phyloP scores from a whole-genome alignment of 2,797 vertebrate genomes.

The Cetoscarus ocellatus region DNA sequence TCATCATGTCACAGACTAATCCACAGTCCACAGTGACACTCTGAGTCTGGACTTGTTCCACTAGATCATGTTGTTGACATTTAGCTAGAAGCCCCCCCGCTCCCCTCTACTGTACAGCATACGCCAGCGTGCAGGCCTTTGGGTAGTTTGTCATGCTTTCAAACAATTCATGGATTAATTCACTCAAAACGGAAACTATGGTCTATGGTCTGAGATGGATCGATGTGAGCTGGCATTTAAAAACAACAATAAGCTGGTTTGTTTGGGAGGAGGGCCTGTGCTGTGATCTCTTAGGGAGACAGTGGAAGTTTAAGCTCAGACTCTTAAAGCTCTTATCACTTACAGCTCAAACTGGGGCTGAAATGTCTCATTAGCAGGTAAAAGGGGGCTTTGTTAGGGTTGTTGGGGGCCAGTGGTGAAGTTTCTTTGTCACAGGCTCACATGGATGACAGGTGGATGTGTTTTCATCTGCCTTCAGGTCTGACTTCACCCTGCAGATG shows the following conservation, averaged over 20 bases:
- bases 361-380: background rate
- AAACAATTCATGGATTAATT: slow-evolving; percentile 68
- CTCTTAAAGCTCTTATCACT: background rate
- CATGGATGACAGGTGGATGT: slow-evolving; percentile 55
- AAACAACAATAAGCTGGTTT: slow-evolving; percentile 54
- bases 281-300: slow-evolving; percentile 26
- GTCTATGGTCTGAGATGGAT: slow-evolving; percentile 59
- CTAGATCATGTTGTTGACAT: slow-evolving; percentile 66
- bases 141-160: slow-evolving; percentile 68
- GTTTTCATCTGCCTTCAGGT: slow-evolving; percentile 57
- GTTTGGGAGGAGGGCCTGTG: slow-evolving; percentile 43
- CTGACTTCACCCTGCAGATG: slow-evolving; percentile 66
- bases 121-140: slow-evolving; percentile 18
- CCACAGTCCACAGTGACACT: slow-evolving; percentile 37
- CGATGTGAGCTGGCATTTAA: slow-evolving; percentile 77
- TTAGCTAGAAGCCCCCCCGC: slow-evolving; percentile 54
- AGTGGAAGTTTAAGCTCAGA: slow-evolving; percentile 22
- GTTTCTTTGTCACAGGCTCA: slow-evolving; percentile 5
- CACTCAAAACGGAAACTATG: slow-evolving; percentile 55
- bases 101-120: slow-evolving; percentile 1
- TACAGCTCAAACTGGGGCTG: slow-evolving; percentile 14
- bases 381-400: background rate
- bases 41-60: slow-evolving; percentile 48
- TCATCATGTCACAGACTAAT: slow-evolving; percentile 49
- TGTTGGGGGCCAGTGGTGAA: background rate